phyloP scores from a whole-genome alignment of 2,797 vertebrate genomes.

The Enoplosus armatus region DNA sequence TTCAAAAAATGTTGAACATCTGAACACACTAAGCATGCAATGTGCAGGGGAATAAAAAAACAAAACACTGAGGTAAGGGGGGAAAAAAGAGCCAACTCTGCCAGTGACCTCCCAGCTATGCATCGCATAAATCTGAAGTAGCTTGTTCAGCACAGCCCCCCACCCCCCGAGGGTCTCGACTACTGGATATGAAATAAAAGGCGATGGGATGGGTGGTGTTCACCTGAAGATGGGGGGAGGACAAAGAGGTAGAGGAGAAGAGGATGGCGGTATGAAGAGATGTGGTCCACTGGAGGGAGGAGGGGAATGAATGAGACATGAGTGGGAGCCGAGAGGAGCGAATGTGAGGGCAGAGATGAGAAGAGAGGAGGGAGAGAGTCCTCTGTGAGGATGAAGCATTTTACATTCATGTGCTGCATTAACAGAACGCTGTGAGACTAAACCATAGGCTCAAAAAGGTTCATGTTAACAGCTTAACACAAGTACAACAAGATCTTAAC shows the following conservation, averaged over 20 bases:
- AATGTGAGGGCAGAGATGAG: not conserved
- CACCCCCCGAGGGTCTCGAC: not conserved
- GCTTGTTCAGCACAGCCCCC: slow-evolving; percentile 23
- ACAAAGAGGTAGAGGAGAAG: not conserved
- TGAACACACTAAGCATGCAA: slow-evolving; percentile 20
- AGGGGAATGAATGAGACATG: not conserved
- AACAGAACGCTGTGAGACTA: not conserved
- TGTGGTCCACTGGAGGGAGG: slow-evolving; percentile 13
- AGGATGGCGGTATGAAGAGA: not conserved
- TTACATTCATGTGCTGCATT: not conserved
- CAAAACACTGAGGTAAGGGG: slow-evolving; percentile 14
- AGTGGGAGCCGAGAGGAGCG: not conserved
- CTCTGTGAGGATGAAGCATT: not conserved
- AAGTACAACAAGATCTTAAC: not conserved
- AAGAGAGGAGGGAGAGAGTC: not conserved
- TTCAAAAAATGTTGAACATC: slow-evolving; percentile 27
- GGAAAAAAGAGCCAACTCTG: slow-evolving; percentile 26
- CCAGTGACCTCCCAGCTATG: slow-evolving; percentile 43
- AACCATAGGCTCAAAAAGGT: not conserved
- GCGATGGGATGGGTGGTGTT: not conserved
- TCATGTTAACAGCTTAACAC: not conserved
- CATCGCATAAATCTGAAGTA: slow-evolving; percentile 55
- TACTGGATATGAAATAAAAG: slow-evolving; percentile 10
- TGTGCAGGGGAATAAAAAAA: slow-evolving; percentile 12
- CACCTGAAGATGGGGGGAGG: not conserved